A percentile compares a stretch with the other conserved stretches of the same genome.
phyloP scores from a whole-genome alignment of 2,888 invertebrate species.

The Junonia oenone region DNA sequence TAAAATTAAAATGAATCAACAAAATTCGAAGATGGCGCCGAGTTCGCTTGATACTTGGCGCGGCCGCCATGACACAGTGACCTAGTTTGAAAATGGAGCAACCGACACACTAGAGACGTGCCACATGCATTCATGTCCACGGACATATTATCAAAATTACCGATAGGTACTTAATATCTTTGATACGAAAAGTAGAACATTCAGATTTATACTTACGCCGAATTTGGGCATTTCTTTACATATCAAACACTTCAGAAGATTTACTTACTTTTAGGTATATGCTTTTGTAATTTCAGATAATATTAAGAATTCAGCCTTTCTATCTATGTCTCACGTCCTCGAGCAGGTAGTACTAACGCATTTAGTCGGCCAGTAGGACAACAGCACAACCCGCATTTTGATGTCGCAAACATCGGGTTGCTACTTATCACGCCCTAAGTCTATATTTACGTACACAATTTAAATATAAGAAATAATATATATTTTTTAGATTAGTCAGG shows the following conservation, averaged over 20 bases:
- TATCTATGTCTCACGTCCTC: slow-evolving; percentile 28
- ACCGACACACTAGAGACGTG: slow-evolving; percentile 40
- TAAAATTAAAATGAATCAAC: slow-evolving; percentile 51
- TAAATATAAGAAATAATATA: not conserved
- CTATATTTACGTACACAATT: not conserved
- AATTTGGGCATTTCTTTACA: not conserved
- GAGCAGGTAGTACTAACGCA: slow-evolving; percentile 34
- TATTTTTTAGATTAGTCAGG: not conserved
- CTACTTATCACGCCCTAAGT: slow-evolving; percentile 26
- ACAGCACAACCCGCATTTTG: slow-evolving; percentile 48
- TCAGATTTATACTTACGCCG: not conserved
- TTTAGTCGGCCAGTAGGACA: slow-evolving; percentile 49
- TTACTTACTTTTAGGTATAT: not conserved
- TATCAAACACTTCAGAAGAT: not conserved
- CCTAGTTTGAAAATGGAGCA: slow-evolving; percentile 78
- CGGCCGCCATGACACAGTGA: slow-evolving; percentile 73
- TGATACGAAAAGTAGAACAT: not conserved
- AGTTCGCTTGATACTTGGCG: slow-evolving; percentile 61
- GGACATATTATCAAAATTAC: slow-evolving; percentile 36
- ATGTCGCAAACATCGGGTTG: slow-evolving; percentile 44
- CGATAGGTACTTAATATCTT: slow-evolving; percentile 31
- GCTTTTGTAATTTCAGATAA: slow-evolving; percentile 1
- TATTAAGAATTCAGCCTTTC: slow-evolving; percentile 26
- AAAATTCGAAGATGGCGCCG: slow-evolving; percentile 72
- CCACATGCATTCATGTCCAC: slow-evolving; percentile 28